phyloP scores from a whole-genome alignment of 2,888 invertebrate species.

The Toxonevra muliebris region DNA sequence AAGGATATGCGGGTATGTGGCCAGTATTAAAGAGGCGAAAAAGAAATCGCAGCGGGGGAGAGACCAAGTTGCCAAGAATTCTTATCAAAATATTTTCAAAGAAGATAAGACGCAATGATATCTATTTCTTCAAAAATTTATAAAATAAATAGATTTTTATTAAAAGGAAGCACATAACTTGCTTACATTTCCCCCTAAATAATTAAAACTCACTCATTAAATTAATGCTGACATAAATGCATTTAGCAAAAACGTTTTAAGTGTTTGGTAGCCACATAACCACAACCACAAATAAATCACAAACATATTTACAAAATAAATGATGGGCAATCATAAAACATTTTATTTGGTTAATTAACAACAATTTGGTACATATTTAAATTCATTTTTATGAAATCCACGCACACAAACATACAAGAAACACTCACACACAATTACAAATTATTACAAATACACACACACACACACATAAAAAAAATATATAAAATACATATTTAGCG shows the following conservation, averaged over 20 bases:
- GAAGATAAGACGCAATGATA: no score
- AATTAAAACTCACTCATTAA: no score
- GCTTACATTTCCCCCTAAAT: no score
- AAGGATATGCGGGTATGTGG: no score
- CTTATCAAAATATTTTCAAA: no score
- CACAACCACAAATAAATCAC: not conserved
- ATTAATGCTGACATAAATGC: not conserved
- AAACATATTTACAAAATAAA: not conserved
- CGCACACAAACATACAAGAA: not conserved
- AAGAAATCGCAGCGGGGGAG: no score
- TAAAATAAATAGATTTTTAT: no score
- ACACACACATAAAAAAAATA: not conserved
- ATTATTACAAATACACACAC: not conserved
- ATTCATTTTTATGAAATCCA: no score
- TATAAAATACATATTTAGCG: constrained; percentile 4
- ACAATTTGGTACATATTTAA: constrained; percentile 42
- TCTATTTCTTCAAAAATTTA: no score
- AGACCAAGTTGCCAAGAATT: no score
- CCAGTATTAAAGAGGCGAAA: no score
- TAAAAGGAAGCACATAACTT: no score
- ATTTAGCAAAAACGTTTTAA: not conserved
- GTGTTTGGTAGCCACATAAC: not conserved
- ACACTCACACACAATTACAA: not conserved
- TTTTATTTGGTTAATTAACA: constrained; percentile 49
- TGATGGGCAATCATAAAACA: constrained; percentile 26